These are phyloP conservation scores for Eupithecia insigniata DNA, from an alignment of 2,888 invertebrate genomes.

Conservation along the genomic window DNA sequence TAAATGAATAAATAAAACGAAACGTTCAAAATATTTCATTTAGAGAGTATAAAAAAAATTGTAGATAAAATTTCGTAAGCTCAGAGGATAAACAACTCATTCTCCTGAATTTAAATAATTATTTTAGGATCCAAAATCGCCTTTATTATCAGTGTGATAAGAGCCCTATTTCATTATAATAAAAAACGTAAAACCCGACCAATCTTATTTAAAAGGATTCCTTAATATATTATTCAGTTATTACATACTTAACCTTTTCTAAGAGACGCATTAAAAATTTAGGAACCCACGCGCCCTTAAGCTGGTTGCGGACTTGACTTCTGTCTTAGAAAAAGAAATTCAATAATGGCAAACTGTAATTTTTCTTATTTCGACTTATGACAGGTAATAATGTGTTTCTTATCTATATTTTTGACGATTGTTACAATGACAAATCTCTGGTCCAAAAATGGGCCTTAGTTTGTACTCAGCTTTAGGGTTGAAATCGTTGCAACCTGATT, in stretches of 20 bases:
- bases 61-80: background rate
- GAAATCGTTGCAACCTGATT: constrained; percentile 26
- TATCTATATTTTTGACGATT: too few species aligned
- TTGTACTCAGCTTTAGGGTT: constrained; percentile 4
- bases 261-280: constrained; percentile 34
- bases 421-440: background rate
- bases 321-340: background rate
- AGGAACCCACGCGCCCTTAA: constrained; percentile 22
- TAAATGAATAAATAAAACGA: too few species aligned
- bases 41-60: background rate
- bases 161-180: constrained; percentile 11
- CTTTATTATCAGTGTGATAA: background rate
- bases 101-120: background rate
- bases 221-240: constrained; percentile 29
- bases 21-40: background rate
- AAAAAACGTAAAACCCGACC: background rate
- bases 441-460: background rate
- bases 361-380: too few species aligned
- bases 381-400: too few species aligned
- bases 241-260: constrained; percentile 30
- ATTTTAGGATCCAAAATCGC: background rate
- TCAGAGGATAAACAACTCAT: background rate
- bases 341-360: background rate
- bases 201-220: constrained; percentile 14
- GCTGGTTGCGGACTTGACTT: background rate